Conservation (phyloP, 2,113 vertebrate genomes). For the Lota lota region DNA sequence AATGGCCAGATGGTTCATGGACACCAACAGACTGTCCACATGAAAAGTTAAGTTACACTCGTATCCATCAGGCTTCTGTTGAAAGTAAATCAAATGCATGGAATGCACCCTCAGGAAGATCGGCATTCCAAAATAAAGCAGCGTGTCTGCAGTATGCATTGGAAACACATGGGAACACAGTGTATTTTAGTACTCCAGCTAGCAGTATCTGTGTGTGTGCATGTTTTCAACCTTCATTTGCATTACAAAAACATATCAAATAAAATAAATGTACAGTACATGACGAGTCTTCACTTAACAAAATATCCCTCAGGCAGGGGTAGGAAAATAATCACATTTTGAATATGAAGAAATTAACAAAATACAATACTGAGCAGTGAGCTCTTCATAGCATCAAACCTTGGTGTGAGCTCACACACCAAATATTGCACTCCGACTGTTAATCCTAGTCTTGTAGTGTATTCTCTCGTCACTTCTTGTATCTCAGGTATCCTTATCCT, state of each 20-base stretch:
- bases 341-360: neutral
- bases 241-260: conserved; percentile 10
- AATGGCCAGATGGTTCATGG: no score
- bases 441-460: conserved; percentile 9
- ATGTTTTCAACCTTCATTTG: conserved; percentile 47
- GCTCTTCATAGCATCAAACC: neutral
- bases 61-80: conserved; percentile 1
- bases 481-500: neutral
- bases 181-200: no score
- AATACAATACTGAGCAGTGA: conserved; percentile 49
- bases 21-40: neutral
- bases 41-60: neutral
- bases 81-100: conserved; percentile 5
- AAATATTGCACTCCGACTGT: conserved; percentile 37
- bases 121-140: neutral
- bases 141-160: conserved; percentile 4
- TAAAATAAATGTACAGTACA: conserved; percentile 23
- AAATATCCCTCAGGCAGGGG: conserved; percentile 12
- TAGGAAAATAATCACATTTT: conserved; percentile 33
- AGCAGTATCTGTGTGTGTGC: neutral
- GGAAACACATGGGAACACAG: conserved; percentile 27
- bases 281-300: conserved; percentile 6
- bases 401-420: neutral
- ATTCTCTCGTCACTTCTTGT: neutral
- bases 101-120: conserved; percentile 16